Percentiles rank a stretch among this genome's conserved stretches.
These are phyloP conservation scores for Polyommatus icarus DNA, from an alignment of 2,888 invertebrate species.

Conservation along the genomic window DNA sequence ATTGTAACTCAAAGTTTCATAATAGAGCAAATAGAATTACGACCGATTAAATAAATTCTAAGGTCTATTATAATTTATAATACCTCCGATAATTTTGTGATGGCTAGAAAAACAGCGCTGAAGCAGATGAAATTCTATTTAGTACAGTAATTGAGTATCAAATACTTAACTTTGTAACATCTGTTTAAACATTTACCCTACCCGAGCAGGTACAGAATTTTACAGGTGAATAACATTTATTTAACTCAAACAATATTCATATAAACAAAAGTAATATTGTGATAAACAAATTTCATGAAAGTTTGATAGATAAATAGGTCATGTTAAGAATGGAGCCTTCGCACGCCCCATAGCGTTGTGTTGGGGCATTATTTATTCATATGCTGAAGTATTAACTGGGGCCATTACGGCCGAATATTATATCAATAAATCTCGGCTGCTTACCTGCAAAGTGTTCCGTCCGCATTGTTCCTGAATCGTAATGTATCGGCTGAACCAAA, in stretches of 20 bases:
- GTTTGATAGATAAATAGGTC: neutral
- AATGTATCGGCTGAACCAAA: neutral
- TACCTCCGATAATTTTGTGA: too few relatives aligned
- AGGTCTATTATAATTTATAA: too few relatives aligned
- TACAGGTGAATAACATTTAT: too few relatives aligned
- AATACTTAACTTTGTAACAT: too few relatives aligned
- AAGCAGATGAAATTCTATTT: too few relatives aligned
- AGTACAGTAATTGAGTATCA: too few relatives aligned
- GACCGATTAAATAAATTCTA: too few relatives aligned
- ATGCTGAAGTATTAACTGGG: constrained; percentile 23
- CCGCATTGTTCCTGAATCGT: constrained; percentile 1
- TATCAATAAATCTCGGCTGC: constrained; percentile 21
- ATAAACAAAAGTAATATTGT: too few relatives aligned
- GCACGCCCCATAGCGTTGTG: neutral
- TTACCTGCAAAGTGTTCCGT: constrained; percentile 21
- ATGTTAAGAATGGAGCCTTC: constrained; percentile 1
- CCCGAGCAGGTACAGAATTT: too few relatives aligned
- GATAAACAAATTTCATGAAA: constrained; percentile 2
- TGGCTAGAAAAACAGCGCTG: too few relatives aligned
- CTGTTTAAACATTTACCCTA: too few relatives aligned
- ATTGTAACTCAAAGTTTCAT: neutral
- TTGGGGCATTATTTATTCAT: constrained; percentile 23
- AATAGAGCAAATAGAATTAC: neutral
- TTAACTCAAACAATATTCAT: too few relatives aligned
- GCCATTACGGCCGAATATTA: constrained; percentile 24